Evolutionary conservation across 2,797 vertebrate species (phyloP).

Genomic region (Parambassis ranga): DNA sequence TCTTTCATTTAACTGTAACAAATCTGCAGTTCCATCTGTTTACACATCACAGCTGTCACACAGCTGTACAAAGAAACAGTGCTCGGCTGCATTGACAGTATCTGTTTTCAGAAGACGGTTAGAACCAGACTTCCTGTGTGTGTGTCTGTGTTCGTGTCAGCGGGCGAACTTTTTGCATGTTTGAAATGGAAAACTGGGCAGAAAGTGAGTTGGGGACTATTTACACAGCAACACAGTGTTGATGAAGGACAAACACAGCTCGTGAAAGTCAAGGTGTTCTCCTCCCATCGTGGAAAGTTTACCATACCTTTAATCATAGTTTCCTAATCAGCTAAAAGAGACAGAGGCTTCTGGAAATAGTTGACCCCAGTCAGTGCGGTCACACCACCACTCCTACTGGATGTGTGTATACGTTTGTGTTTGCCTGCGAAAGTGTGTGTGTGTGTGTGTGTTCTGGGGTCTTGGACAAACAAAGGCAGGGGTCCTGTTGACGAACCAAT

Average conservation of each 20-base stretch:
- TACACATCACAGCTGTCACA: too few relatives aligned
- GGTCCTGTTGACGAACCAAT: slow-evolving; percentile 72
- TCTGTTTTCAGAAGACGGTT: background rate
- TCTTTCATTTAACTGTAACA: background rate
- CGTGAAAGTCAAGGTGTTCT: slow-evolving; percentile 76
- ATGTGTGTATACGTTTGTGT: slow-evolving; percentile 52
- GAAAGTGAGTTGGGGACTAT: slow-evolving; percentile 38
- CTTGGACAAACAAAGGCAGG: slow-evolving; percentile 67
- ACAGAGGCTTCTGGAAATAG: slow-evolving; percentile 60
- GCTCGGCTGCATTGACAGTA: background rate
- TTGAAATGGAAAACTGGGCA: slow-evolving; percentile 58
- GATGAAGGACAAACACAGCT: slow-evolving; percentile 66
- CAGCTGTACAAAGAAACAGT: background rate
- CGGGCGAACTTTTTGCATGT: slow-evolving; percentile 5
- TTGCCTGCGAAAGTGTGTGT: slow-evolving; percentile 16
- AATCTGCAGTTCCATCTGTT: background rate
- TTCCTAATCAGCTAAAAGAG: slow-evolving; percentile 64
- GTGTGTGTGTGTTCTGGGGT: slow-evolving; percentile 36
- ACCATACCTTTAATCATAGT: slow-evolving; percentile 70
- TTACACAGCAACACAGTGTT: slow-evolving; percentile 53
- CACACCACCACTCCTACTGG: slow-evolving; percentile 47
- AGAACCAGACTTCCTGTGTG: background rate
- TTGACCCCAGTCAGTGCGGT: slow-evolving; percentile 33
- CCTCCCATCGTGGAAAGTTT: slow-evolving; percentile 67
- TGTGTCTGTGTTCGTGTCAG: background rate